Base-by-base conservation (phyloP, 37 sponge, comb jelly and placozoan species). In the Beroe forskalii region DNA sequence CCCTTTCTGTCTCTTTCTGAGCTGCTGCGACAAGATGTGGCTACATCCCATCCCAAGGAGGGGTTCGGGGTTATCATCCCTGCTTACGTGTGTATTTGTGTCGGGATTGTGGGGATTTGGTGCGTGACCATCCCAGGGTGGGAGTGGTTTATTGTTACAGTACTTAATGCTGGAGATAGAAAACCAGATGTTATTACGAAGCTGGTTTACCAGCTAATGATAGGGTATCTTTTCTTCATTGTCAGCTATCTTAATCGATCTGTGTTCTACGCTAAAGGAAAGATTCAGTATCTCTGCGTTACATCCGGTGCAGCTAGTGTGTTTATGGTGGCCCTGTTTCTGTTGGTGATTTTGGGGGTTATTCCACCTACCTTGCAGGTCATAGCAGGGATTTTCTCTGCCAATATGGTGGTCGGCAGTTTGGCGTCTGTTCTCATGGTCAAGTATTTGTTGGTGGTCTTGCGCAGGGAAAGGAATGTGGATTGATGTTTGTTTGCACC, bases 111-210 rank as follows among this genome's bases (percentile, higher is more conserved):
- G 9, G 14, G 20, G 3, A 3, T 63, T 3, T 63, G 66, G 66
- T 24, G 24, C 3, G 66, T 63, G 24, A 63, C 66, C n/a, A 63
- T 30, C n/a, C 66, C 66, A 8, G 66, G 66, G 2, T 63, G 66
- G 66, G 20, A 63, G 3, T 24, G 66, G 9, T 63, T 63, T 63
- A 63, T 63, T 3, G 66, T 23, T 24, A 63, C 66, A 17, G 66
- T 63, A 3, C 66, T 63, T 4, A 63, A 63, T 63, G 66, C 66
- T 63, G 66, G 66, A 63, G 66, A 63, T 17, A 63, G 66, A 63
- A 63, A 63, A 63, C 66, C 66, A 23, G 66, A 30, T 3, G 66
- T 63, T 3, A 63, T 63, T 20, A 63, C 66, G 3, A 63, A 30
- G 25, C 66, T 63, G 14, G 66, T 63, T 6, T 63, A 27, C 66